A percentile compares a stretch with the other conserved stretches of the same genome.
These are phyloP conservation scores for Bujurquina vittata DNA, from an alignment of 2,113 vertebrate genomes.

Conservation along the genomic window DNA sequence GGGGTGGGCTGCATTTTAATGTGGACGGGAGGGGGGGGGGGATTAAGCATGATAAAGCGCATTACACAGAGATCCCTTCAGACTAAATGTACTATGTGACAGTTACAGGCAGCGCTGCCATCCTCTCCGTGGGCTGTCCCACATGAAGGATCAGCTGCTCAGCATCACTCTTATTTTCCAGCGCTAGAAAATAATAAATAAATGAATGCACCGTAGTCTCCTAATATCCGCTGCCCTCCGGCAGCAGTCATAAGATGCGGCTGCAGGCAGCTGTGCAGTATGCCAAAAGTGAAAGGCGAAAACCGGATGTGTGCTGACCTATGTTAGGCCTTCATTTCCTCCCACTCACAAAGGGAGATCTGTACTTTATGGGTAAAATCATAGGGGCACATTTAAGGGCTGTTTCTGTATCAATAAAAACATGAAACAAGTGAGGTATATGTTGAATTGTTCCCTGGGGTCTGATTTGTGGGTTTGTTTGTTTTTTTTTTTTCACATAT, in stretches of 20 bases:
- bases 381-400: not conserved
- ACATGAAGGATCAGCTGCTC: not conserved
- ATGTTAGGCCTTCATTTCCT: not conserved
- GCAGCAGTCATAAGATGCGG: not conserved
- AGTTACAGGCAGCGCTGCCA: not conserved
- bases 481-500: not conserved
- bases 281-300: not conserved
- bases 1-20: not conserved
- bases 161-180: not conserved
- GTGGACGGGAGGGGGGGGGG: not conserved
- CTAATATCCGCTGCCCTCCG: not conserved
- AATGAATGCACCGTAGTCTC: not conserved
- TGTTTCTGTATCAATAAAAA: not conserved
- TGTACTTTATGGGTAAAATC: not conserved
- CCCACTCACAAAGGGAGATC: not conserved
- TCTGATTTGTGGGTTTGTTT: not conserved
- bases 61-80: not conserved
- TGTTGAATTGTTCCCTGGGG: not conserved
- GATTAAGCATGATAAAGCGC: not conserved
- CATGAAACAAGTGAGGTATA: not conserved
- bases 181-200: rapidly evolving
- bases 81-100: not conserved
- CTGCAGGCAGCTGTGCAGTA: not conserved
- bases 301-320: not conserved
- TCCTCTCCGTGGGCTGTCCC: conserved; percentile 24